Base-by-base conservation (phyloP, 2,888 invertebrate species). In the Athalia circularis region DNA sequence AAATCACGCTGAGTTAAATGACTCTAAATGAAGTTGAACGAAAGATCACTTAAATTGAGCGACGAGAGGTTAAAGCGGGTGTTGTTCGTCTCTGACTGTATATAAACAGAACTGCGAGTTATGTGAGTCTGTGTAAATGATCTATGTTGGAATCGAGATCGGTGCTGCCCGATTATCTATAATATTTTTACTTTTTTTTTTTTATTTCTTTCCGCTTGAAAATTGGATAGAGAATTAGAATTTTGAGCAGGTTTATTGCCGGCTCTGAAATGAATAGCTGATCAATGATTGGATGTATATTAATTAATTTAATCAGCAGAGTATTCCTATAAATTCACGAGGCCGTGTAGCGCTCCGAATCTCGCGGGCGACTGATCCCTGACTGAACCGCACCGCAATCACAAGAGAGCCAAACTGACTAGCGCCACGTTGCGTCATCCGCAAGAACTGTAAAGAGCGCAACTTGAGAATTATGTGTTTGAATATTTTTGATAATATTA, bases 301-400 rank as follows among this genome's bases (percentile, higher is more conserved):
- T 29, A 2, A 29, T 29, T 29, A 57, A 45, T 15, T 57, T n/a
- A n/a, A 68, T 48, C 29, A 29, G 8, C 59, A 13, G n/a, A 72
- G 15, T 29, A 29, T 29, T 29, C 72, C 72, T 72, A 59, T 72
- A 47, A 72, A 72, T 59, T 52, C 59, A 72, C 81, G 83, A 84
- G 86, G 87, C 87, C 87, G 88, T 88, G 87, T 87, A 89, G 87
- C 88, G 87, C 85, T 86, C 89, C 86, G 88, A 88, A 89, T 88
- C 89, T 90, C 89, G 90, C 90, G 89, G 88, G 83, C 89, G 88
- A 89, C 90, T 90, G 90, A 90, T 87, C 87, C 85, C 84, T 84
- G 84, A 85, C 86, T 86, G 85, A 84, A 84, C 85, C 45, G 72
- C 15, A 45, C 59, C 59, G 59, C 72, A 59, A 72, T 72, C 72